Percentiles rank a stretch among this genome's conserved stretches.
phyloP scores from a whole-genome alignment of 2,797 vertebrate species.

The Melanotaenia nigrans region DNA sequence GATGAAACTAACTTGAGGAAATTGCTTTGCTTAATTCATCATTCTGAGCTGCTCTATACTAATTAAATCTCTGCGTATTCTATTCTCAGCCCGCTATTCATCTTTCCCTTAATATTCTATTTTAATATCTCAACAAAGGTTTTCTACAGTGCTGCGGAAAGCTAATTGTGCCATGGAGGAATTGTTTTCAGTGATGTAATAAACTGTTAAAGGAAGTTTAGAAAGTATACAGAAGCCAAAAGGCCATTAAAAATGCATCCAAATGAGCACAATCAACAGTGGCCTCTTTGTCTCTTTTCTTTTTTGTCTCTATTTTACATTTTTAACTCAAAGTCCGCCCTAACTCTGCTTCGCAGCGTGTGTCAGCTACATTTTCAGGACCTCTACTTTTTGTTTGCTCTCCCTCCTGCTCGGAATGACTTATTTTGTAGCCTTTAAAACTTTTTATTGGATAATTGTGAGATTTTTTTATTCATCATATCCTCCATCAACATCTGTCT shows the following conservation, averaged over 20 bases:
- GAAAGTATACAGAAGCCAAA: not conserved
- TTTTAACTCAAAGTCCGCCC: not conserved
- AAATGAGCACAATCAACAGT: not conserved
- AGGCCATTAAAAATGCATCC: slow-evolving; percentile 20
- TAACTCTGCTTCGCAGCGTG: not conserved
- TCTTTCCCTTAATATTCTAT: slow-evolving; percentile 17
- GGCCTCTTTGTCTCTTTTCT: not conserved
- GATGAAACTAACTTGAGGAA: slow-evolving; percentile 58
- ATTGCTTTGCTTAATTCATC: slow-evolving; percentile 60
- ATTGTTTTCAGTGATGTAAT: slow-evolving; percentile 12
- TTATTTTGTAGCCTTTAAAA: not conserved
- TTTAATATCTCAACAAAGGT: slow-evolving; percentile 39
- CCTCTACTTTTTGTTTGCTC: not conserved
- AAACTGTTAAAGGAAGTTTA: slow-evolving; percentile 13
- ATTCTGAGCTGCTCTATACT: slow-evolving; percentile 43
- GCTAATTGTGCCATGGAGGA: slow-evolving; percentile 20
- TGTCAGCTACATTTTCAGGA: not conserved
- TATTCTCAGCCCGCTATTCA: slow-evolving; percentile 29
- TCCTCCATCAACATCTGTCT: not conserved
- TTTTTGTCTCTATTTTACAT: not conserved
- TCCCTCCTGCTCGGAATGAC: not conserved
- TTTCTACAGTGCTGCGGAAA: slow-evolving; percentile 12
- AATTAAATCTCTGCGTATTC: slow-evolving; percentile 60
- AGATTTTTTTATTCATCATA: not conserved
- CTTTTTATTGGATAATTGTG: not conserved